phyloP scores from a whole-genome alignment of 64 coral and sea anemone species.

The Stichodactyla mertensii region DNA sequence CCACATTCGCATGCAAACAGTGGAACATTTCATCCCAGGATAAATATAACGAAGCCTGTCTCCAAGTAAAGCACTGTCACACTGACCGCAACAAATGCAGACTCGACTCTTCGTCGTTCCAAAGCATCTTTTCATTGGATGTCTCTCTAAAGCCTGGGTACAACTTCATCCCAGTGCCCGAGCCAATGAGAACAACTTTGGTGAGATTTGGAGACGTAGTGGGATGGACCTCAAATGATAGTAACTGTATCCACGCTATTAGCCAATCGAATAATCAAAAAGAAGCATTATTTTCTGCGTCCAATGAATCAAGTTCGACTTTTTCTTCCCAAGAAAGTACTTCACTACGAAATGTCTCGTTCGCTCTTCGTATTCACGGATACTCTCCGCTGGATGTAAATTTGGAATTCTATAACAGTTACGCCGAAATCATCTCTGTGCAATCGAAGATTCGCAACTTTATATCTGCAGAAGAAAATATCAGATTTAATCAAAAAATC shows the following conservation, averaged over 20 bases:
- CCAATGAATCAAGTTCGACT: neutral
- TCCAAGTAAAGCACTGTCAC: neutral
- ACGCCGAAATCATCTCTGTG: neutral
- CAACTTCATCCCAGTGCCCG: constrained; percentile 36
- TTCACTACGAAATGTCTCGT: constrained; percentile 6
- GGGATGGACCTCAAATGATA: constrained; percentile 7
- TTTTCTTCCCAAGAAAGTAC: neutral
- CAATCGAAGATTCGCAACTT: neutral
- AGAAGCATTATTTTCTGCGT: neutral
- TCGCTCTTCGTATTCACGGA: constrained; percentile 18
- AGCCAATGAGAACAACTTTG: constrained; percentile 3
- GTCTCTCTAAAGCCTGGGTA: constrained; percentile 27
- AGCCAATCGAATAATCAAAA: neutral
- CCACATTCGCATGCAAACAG: neutral
- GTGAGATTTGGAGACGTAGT: constrained; percentile 16
- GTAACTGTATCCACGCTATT: neutral
- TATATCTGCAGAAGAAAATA: neutral
- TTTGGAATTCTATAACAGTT: neutral
- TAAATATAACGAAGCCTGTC: neutral
- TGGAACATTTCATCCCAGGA: neutral
- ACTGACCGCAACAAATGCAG: neutral
- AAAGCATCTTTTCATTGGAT: constrained; percentile 14
- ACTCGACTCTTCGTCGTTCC: neutral
- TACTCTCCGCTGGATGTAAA: neutral
- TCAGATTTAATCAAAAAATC: neutral